Conservation (phyloP, 2,113 vertebrate genomes). For the Ammodytes dubius region DNA sequence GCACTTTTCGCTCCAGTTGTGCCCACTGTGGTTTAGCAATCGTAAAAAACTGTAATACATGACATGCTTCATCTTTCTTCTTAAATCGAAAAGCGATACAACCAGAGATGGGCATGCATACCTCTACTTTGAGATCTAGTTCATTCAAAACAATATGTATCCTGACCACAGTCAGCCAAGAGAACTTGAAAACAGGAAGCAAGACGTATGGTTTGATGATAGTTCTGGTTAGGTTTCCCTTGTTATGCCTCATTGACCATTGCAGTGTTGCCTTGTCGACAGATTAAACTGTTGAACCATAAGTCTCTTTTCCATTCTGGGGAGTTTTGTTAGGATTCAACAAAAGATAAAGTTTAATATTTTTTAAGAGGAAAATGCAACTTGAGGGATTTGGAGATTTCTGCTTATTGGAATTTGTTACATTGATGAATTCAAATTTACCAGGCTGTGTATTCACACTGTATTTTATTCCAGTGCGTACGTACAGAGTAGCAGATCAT, state of each 20-base stretch:
- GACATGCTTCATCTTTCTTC: slow-evolving; percentile 6
- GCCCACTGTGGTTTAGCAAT: too few relatives aligned
- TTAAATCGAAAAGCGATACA: slow-evolving; percentile 11
- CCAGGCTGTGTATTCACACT: too few relatives aligned
- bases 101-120: not conserved
- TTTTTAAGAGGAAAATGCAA: not conserved
- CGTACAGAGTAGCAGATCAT: too few relatives aligned
- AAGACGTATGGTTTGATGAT: slow-evolving; percentile 12
- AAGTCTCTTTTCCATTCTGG: not conserved
- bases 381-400: not conserved
- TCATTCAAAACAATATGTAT: too few relatives aligned
- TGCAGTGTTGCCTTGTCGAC: not conserved
- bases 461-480: too few relatives aligned
- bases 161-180: not conserved
- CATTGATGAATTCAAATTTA: not conserved
- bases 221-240: slow-evolving; percentile 20
- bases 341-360: not conserved
- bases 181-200: slow-evolving; percentile 1
- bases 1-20: too few relatives aligned
- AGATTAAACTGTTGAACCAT: slow-evolving; percentile 16
- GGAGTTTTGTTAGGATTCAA: slow-evolving; percentile 1
- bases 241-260: slow-evolving; percentile 24
- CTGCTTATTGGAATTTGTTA: not conserved
- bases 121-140: too few relatives aligned
- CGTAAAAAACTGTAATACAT: not conserved